Conservation (phyloP, 2,888 invertebrate genomes). For the Eupeodes latifasciatus region DNA sequence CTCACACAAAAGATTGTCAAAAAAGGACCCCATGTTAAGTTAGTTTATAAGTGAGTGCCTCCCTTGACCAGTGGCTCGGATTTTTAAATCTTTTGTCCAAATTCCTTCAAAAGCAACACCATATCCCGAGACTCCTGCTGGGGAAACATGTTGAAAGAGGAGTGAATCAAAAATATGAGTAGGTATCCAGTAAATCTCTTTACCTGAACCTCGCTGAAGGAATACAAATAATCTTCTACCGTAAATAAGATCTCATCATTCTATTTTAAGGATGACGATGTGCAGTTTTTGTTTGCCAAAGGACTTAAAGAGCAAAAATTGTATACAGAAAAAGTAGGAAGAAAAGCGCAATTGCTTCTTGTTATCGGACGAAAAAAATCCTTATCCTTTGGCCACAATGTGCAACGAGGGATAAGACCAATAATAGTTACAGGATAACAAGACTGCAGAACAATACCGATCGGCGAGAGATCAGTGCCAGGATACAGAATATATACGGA, state of each 20-base stretch:
- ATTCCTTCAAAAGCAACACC: slow-evolving; percentile 9
- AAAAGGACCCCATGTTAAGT: slow-evolving; percentile 30
- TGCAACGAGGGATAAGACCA: slow-evolving; percentile 64
- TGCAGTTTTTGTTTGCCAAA: slow-evolving; percentile 61
- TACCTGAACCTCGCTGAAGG: slow-evolving; percentile 41
- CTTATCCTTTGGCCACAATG: slow-evolving; percentile 47
- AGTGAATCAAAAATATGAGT: slow-evolving; percentile 58
- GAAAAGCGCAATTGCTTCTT: slow-evolving; percentile 75
- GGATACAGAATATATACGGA: background rate
- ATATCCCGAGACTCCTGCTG: slow-evolving; percentile 42
- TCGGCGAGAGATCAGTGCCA: slow-evolving; percentile 23
- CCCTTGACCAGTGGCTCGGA: slow-evolving; percentile 64
- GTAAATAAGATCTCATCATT: slow-evolving; percentile 48
- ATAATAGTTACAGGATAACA: slow-evolving; percentile 74
- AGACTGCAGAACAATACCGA: slow-evolving; percentile 47
- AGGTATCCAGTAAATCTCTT: slow-evolving; percentile 56
- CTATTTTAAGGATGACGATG: slow-evolving; percentile 49
- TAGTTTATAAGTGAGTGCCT: background rate
- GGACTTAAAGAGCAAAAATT: background rate
- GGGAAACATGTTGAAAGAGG: slow-evolving; percentile 62
- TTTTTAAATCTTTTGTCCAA: slow-evolving; percentile 38
- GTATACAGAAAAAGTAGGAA: background rate
- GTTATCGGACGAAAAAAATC: slow-evolving; percentile 48
- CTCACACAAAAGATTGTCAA: slow-evolving; percentile 15
- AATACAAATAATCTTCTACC: slow-evolving; percentile 51